Conservation (phyloP, 2,888 invertebrate species). For the Phorcus lineatus region DNA sequence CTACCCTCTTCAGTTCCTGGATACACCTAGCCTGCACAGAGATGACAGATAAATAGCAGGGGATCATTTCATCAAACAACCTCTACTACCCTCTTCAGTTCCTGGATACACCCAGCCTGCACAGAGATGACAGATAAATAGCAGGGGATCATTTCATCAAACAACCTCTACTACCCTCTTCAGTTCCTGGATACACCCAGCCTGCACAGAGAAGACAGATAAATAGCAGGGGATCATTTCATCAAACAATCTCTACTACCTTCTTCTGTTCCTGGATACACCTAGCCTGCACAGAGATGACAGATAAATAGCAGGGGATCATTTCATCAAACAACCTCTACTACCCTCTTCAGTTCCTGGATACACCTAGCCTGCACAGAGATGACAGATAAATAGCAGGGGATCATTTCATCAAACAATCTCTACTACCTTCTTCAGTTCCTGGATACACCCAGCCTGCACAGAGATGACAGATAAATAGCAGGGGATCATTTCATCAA, state of each 20-base stretch:
- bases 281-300: conserved; percentile 49
- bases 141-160: no score
- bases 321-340: no score
- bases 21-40: conserved; percentile 58
- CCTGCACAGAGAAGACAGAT: conserved; percentile 43
- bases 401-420: no score
- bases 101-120: conserved; percentile 58
- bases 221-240: no score
- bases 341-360: conserved; percentile 38
- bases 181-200: conserved; percentile 52
- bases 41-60: no score
- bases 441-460: conserved; percentile 58
- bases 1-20: conserved; percentile 38
- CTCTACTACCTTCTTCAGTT: conserved; percentile 43
- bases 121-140: background rate
- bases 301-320: no score
- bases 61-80: no score
- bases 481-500: no score
- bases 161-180: no score
- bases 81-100: conserved; percentile 43
- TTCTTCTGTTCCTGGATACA: conserved; percentile 48
- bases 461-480: background rate
- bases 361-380: conserved; percentile 58
- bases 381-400: no score
- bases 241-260: no score